Percentiles rank a stretch among this genome's conserved stretches.
phyloP scores from a whole-genome alignment of 2,113 vertebrate genomes.

The Apteryx owenii region DNA sequence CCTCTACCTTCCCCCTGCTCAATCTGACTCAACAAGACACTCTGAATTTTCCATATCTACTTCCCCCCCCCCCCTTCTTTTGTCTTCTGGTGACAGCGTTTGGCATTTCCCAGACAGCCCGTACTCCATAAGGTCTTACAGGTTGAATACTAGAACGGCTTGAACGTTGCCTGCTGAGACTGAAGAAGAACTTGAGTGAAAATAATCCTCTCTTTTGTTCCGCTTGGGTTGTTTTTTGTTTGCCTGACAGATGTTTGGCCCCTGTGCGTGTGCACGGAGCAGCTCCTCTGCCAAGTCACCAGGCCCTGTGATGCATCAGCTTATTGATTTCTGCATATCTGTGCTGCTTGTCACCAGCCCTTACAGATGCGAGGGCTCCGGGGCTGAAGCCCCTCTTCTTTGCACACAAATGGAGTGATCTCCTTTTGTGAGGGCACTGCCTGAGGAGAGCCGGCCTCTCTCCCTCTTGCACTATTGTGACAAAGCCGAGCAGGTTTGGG shows the following conservation, averaged over 20 bases:
- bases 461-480: not conserved
- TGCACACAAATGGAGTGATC: constrained; percentile 40
- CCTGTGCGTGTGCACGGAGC: constrained; percentile 53
- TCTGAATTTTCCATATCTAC: constrained; percentile 47
- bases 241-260: constrained; percentile 80
- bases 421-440: constrained; percentile 40
- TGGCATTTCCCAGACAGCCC: constrained; percentile 68
- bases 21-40: not conserved
- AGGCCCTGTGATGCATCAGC: constrained; percentile 66
- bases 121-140: constrained; percentile 61
- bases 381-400: constrained; percentile 32
- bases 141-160: constrained; percentile 68
- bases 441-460: not conserved
- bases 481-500: not conserved
- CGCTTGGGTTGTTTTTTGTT: constrained; percentile 73
- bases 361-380: constrained; percentile 46
- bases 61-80: not conserved
- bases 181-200: constrained; percentile 78
- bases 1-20: constrained; percentile 4
- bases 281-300: constrained; percentile 35
- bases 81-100: constrained; percentile 63
- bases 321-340: constrained; percentile 69
- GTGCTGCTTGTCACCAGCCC: constrained; percentile 41
- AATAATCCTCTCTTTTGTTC: constrained; percentile 81
- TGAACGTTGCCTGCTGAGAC: constrained; percentile 77